Base-by-base conservation (phyloP, 2,888 invertebrate species). In the Gortyna flavago region DNA sequence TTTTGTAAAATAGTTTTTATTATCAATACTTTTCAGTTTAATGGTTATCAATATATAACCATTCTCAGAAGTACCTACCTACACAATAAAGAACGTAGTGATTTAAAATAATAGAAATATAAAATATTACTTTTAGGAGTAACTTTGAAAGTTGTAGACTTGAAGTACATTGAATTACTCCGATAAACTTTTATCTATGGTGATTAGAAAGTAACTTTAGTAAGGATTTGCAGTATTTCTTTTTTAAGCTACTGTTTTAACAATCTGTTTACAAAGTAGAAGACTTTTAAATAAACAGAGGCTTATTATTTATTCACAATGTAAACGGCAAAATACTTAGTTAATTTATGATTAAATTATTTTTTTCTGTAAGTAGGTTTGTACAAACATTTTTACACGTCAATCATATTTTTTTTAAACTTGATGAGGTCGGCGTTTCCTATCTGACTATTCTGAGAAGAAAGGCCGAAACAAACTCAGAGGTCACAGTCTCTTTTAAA, bases 121-220 rank as follows among this genome's bases (percentile, higher is more conserved):
- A 41, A 76, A 72, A 66, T 69, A 35, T 74, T 64, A 41, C 32
- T 62, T 62, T 67, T 32, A n/a, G 21, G 21, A 7, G 29, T 82
- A 72, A 68, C 64, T 83, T 82, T 83, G 81, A 73, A 81, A 76
- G 51, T 75, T 65, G 29, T 35, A 78, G 62, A 73, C 67, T 62
- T 38, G 3, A 18, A 79, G 79, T 64, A 59, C 48, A 64, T 64
- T 83, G 74, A 71, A 79, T 67, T 71, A 18, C 18, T 64, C 25
- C 11, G 54, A 54, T 71, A 29, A 59, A 51, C 35, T 61, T 62
- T 29, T 54, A 71, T 67, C 21, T 67, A 44, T 32, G 35, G 64
- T 68, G 32, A 59, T 70, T 73, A 73, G 9, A 64, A 59, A 64
- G 11, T 51, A 66, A 72, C 29, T 70, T 76, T 35, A 48, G 6